Evolutionary conservation across 1,140 invertebrate species (phyloP), one percentile per base, ranked within the genome.

Genomic region (Drosophila arizonae): DNA sequence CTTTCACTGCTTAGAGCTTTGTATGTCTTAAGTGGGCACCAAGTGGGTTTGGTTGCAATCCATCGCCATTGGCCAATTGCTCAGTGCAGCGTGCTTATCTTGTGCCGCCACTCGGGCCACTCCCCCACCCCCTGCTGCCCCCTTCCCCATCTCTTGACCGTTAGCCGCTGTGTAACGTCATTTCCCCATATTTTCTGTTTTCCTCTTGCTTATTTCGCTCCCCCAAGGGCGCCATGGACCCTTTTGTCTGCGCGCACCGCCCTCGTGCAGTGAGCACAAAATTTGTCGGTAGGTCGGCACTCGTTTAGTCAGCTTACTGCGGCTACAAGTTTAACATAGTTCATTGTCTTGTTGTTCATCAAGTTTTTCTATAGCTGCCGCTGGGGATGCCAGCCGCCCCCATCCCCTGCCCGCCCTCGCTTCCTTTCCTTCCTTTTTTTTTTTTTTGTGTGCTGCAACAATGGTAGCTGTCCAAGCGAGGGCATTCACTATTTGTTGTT

Each of bases 341-440:
- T 81, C 72, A 82, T 79, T 86, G 84, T 87, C 72, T 87, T 82
- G 76, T 73, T 87, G 79, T 87, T 86, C 76, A 87, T 86, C 79
- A 86, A 86, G 69, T 87, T 72, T 76, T 77, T 69, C 79, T 68
- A 76, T 71, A 67, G 41, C 58, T 30, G 58, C 72, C 82, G 13
- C 58, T 51, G 76, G 71, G 61, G 64, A 61, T 54, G 51, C 43
- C 50, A 30, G 46, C 36, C 8, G 3, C 39, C 0, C 21, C 21
- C 24, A 13, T 6, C 13, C 24, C 11, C 30, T 30, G 2, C 4
- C 6, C 28, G 4, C 28, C 28, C 15, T 15, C 45, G 48, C 17
- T 46, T 17, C 41, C 10, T 39, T 39, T 13, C 36, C 36, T 39
- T 39, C 17, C 41, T 17, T 33, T 3, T 39, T 13, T 39, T 10